phyloP scores from a whole-genome alignment of 2,113 vertebrate species.

The Nesogale talazaci region DNA sequence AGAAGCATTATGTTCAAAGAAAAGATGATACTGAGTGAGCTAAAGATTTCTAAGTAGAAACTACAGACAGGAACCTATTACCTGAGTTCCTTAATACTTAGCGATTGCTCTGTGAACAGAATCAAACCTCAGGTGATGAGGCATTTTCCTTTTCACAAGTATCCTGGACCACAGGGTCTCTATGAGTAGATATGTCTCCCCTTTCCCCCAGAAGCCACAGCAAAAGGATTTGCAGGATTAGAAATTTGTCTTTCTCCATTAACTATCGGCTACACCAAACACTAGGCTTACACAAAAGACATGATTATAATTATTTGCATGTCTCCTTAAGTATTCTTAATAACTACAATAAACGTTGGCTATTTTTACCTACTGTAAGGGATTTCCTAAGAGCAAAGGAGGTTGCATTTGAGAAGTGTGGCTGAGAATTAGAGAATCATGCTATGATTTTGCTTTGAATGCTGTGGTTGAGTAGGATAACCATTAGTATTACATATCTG shows the following conservation, averaged over 20 bases:
- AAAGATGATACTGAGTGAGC: background rate
- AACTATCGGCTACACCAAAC: background rate
- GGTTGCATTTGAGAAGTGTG: background rate
- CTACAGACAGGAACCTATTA: background rate
- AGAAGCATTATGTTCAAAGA: background rate
- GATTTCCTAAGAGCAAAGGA: background rate
- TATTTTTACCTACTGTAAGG: background rate
- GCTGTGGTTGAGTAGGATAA: background rate
- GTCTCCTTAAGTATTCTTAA: background rate
- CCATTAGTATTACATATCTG: accelerated
- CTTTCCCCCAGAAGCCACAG: background rate
- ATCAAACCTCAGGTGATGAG: background rate
- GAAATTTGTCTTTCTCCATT: no score
- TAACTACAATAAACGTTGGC: no score
- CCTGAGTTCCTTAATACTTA: background rate
- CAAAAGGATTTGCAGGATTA: background rate
- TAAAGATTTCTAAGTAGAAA: background rate
- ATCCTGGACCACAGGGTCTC: no score
- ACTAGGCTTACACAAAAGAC: no score
- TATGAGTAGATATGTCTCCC: background rate
- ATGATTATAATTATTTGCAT: background rate
- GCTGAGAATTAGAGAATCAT: background rate
- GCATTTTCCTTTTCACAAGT: accelerated
- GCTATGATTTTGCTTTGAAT: background rate
- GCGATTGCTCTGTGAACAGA: accelerated